phyloP scores from a whole-genome alignment of 2,888 invertebrate species.

The Antheraea yamamai region DNA sequence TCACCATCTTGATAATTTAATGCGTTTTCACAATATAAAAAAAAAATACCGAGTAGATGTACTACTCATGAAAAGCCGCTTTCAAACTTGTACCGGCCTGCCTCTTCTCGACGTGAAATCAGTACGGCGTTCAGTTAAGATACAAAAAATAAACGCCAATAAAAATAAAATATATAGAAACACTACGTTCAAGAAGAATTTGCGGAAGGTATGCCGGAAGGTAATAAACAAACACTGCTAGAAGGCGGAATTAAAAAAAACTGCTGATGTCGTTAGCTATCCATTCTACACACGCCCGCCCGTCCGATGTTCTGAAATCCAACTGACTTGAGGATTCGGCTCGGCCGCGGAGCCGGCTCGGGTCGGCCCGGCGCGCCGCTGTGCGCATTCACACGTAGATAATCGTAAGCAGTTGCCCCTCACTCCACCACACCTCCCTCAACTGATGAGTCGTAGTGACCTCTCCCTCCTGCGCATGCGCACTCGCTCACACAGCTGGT shows the following conservation, averaged over 20 bases:
- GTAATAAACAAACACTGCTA: constrained; percentile 80
- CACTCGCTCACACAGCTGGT: constrained; percentile 70
- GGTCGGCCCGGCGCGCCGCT: constrained; percentile 35
- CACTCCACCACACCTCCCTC: constrained; percentile 43
- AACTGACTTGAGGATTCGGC: constrained; percentile 61
- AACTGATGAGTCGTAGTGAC: constrained; percentile 58
- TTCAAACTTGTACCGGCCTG: constrained; percentile 78
- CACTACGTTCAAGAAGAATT: constrained; percentile 80
- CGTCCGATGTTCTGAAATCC: constrained; percentile 81
- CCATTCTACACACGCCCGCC: constrained; percentile 82
- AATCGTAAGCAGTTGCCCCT: constrained; percentile 34
- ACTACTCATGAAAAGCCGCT: constrained; percentile 80
- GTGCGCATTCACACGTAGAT: constrained; percentile 36
- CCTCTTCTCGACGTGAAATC: constrained; percentile 80
- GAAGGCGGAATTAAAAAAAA: constrained; percentile 83
- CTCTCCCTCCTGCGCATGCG: constrained; percentile 71
- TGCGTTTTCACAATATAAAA: constrained; percentile 70
- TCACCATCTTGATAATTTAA: constrained; percentile 78
- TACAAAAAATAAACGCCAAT: constrained; percentile 67
- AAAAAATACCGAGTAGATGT: constrained; percentile 69
- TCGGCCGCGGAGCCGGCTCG: constrained; percentile 49
- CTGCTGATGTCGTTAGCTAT: constrained; percentile 82
- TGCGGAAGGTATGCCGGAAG: constrained; percentile 73
- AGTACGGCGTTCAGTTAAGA: constrained; percentile 68
- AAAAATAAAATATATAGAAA: constrained; percentile 52